Conservation (phyloP, 1,140 invertebrate genomes). For the Trichoplusia ni region DNA sequence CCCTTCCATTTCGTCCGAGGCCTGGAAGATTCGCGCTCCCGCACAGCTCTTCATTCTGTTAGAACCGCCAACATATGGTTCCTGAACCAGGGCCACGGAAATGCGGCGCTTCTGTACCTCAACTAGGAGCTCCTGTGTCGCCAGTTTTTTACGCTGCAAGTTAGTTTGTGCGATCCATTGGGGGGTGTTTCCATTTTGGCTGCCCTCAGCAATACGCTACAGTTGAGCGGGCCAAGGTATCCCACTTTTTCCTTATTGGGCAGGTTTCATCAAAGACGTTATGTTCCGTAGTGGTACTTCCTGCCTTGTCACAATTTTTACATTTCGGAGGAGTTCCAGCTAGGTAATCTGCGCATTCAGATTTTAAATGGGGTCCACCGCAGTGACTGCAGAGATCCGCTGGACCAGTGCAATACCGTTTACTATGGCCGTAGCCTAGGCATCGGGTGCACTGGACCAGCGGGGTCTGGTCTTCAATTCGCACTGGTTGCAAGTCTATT, state of each 20-base stretch:
- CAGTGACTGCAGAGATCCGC: constrained; percentile 27
- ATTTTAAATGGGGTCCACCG: constrained; percentile 1
- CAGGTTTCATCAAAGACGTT: constrained; percentile 13
- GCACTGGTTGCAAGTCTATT: background rate
- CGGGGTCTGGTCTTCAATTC: background rate
- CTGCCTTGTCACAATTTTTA: background rate
- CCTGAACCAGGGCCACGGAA: no score
- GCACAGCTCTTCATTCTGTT: no score
- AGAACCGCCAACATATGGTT: background rate
- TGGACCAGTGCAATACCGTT: constrained; percentile 8
- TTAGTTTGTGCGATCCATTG: background rate
- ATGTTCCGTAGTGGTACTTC: background rate
- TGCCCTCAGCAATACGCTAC: constrained; percentile 36
- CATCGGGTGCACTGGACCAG: constrained; percentile 26
- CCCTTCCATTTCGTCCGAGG: no score
- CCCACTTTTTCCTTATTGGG: constrained; percentile 17
- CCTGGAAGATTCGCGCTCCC: no score
- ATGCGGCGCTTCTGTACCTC: no score
- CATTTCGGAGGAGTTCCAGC: background rate
- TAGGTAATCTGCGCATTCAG: background rate
- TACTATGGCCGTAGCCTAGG: constrained; percentile 26
- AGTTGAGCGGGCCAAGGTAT: background rate
- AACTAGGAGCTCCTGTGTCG: constrained; percentile 6
- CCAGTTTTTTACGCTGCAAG: background rate
- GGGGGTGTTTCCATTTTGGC: no score